These are phyloP conservation scores for Archilochus colubris DNA, from an alignment of 2,113 vertebrate genomes.

Conservation along the genomic window DNA sequence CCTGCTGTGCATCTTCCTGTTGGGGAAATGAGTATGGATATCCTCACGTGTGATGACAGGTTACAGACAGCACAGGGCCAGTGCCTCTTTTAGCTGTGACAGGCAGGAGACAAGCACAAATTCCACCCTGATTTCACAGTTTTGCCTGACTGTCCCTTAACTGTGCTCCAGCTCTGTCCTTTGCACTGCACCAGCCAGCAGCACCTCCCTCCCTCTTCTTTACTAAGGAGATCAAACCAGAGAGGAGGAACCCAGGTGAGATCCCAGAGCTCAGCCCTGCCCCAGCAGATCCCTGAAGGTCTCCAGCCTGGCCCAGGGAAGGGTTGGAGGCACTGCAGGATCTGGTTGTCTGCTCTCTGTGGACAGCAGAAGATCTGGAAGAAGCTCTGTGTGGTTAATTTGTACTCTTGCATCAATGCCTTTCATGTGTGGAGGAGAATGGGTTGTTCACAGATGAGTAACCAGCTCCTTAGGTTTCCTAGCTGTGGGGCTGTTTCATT, in stretches of 20 bases:
- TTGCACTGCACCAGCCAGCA: not conserved
- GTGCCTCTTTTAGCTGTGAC: not conserved
- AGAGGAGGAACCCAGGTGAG: fast-evolving
- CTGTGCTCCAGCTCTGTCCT: not conserved
- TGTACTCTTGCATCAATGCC: slow-evolving; percentile 41
- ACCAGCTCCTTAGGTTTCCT: slow-evolving; percentile 38
- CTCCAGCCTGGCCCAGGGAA: fast-evolving
- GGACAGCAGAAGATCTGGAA: not conserved
- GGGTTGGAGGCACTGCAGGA: not conserved
- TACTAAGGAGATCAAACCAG: fast-evolving
- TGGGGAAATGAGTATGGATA: not conserved
- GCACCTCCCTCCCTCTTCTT: not conserved
- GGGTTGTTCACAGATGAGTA: slow-evolving; percentile 54
- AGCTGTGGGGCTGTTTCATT: slow-evolving; percentile 34
- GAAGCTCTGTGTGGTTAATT: not conserved
- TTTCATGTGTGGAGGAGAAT: slow-evolving; percentile 48
- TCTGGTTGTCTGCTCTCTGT: not conserved
- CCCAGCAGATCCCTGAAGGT: fast-evolving
- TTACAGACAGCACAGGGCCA: not conserved
- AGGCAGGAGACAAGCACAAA: not conserved
- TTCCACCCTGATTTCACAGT: not conserved
- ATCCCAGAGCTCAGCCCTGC: not conserved
- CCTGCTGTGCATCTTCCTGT: not conserved
- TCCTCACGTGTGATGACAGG: fast-evolving
- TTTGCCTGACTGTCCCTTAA: not conserved